These are phyloP conservation scores for human (Homo sapiens) DNA, from an alignment of 2,113 vertebrate genomes.

Conservation along the genomic window DNA sequence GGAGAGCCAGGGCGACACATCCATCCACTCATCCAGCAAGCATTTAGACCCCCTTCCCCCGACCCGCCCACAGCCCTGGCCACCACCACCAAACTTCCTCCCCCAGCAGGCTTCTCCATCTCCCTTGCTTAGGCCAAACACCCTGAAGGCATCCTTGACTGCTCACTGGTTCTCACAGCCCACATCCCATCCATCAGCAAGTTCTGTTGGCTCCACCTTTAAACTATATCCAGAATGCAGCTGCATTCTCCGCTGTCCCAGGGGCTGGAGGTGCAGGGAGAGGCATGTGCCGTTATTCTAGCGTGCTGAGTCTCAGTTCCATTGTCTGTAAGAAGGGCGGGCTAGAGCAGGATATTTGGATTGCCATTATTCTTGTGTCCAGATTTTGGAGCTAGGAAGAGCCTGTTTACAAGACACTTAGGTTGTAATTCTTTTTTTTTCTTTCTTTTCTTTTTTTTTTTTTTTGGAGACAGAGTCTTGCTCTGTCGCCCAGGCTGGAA, in stretches of 20 bases:
- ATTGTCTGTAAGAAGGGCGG: background rate
- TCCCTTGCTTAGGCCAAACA: background rate
- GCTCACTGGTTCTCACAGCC: background rate
- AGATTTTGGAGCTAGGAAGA: background rate
- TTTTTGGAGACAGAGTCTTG: no score
- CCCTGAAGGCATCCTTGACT: background rate
- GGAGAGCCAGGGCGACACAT: background rate
- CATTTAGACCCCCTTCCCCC: background rate
- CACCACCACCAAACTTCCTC: background rate
- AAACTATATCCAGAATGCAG: background rate
- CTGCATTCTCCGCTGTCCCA: background rate
- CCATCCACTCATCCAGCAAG: background rate
- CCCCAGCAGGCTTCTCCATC: background rate
- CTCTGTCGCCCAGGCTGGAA: no score
- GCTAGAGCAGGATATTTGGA: background rate
- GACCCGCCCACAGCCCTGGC: background rate
- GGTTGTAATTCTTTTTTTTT: background rate
- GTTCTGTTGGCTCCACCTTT: background rate
- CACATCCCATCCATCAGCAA: background rate
- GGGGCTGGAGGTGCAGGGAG: background rate
- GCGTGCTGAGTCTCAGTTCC: background rate
- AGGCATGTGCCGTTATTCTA: accelerated
- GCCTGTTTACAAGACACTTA: background rate
- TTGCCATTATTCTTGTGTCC: background rate
- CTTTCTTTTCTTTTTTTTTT: no score